phyloP scores from a whole-genome alignment of 2,797 vertebrate genomes.

The Sus cebifrons region DNA sequence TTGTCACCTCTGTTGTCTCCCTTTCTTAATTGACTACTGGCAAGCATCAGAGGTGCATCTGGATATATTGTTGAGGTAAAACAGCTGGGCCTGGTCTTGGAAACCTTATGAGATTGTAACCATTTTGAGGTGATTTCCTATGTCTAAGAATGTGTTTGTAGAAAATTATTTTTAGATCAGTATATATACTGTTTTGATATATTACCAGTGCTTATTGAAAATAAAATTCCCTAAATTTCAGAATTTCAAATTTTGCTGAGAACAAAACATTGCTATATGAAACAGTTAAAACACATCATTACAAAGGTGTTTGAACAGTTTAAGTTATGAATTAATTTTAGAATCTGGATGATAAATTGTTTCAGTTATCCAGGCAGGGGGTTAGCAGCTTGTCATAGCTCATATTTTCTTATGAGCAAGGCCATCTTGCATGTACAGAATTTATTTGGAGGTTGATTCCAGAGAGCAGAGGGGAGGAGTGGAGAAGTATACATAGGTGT shows the following conservation, averaged over 20 bases:
- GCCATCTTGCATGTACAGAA: background rate
- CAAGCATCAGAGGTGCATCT: conserved; percentile 85
- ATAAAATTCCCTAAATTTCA: background rate
- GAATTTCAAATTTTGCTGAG: background rate
- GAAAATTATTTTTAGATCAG: background rate
- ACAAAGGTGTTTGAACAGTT: background rate
- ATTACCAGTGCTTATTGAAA: background rate
- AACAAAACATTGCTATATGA: background rate
- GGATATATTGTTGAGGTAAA: conserved; percentile 82
- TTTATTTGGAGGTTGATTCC: background rate
- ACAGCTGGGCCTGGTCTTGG: conserved; percentile 81
- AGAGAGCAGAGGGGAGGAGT: background rate
- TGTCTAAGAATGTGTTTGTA: conserved; percentile 74
- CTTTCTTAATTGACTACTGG: conserved; percentile 80
- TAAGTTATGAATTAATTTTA: background rate
- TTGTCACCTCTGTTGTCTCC: conserved; percentile 87
- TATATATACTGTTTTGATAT: background rate
- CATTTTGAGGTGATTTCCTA: conserved; percentile 41
- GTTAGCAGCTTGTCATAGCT: background rate
- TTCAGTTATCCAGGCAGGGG: background rate
- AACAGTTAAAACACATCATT: background rate
- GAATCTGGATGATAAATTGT: background rate
- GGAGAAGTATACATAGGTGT: too few relatives aligned
- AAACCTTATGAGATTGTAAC: conserved; percentile 30
- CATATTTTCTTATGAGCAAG: background rate